Percentiles rank a stretch among this genome's conserved stretches.
Conservation (phyloP, 1,140 invertebrate species). For the Calliopsis andreniformis region DNA sequence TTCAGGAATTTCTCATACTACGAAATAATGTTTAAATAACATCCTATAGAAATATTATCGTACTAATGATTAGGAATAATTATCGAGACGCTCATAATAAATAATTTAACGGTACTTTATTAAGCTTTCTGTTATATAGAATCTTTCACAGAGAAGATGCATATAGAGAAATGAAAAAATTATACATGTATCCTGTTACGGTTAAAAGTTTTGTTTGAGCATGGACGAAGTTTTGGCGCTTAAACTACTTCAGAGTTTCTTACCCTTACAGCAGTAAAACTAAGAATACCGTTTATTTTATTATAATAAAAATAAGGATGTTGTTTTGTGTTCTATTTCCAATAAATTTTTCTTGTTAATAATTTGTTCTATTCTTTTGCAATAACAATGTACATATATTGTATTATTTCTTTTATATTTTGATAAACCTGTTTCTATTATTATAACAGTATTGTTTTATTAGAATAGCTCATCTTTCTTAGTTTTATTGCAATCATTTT, state of each 20-base stretch:
- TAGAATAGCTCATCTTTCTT: slow-evolving; percentile 5
- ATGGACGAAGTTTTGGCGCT: slow-evolving; percentile 30
- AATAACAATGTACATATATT: slow-evolving; percentile 3
- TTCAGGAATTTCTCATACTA: not conserved
- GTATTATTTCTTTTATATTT: not conserved
- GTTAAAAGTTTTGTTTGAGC: slow-evolving; percentile 12
- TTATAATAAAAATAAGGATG: slow-evolving; percentile 4
- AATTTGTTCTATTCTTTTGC: not conserved
- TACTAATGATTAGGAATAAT: not conserved
- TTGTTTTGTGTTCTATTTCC: slow-evolving; percentile 9
- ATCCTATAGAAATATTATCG: slow-evolving; percentile 1
- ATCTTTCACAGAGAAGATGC: slow-evolving; percentile 3
- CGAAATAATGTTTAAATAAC: slow-evolving; percentile 29
- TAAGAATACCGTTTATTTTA: slow-evolving; percentile 25
- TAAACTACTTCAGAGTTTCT: slow-evolving; percentile 30
- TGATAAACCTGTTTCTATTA: not conserved
- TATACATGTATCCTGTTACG: slow-evolving; percentile 10
- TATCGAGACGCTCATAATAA: not conserved
- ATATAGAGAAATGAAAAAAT: slow-evolving; percentile 28
- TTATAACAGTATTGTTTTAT: not conserved
- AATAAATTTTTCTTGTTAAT: slow-evolving; percentile 32
- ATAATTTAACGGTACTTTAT: slow-evolving; percentile 32
- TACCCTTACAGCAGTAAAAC: slow-evolving; percentile 30
- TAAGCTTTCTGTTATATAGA: slow-evolving; percentile 39
- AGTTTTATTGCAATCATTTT: slow-evolving; percentile 46